These are phyloP conservation scores for Coryphaenoides rupestris DNA, from an alignment of 2,113 vertebrate species.

Conservation along the genomic window DNA sequence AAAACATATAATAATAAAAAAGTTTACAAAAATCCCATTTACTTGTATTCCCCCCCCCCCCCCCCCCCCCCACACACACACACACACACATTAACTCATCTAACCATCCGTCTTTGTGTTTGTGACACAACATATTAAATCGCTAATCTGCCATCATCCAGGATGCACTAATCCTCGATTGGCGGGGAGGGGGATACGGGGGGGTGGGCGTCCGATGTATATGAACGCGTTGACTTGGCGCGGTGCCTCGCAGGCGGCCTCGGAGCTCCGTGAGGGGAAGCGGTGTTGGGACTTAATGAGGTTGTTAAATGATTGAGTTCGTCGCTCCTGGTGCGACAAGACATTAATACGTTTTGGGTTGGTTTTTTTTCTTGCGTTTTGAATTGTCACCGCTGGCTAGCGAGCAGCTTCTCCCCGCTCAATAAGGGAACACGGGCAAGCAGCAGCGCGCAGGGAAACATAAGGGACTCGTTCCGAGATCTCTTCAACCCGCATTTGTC, in stretches of 20 bases:
- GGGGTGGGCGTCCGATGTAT: too few species aligned
- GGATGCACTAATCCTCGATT: constrained; percentile 7
- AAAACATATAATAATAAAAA: too few species aligned
- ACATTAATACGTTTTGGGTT: constrained; percentile 20
- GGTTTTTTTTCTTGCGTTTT: not conserved
- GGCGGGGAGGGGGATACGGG: too few species aligned
- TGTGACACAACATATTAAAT: constrained; percentile 40
- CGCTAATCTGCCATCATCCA: constrained; percentile 28
- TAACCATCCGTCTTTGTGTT: constrained; percentile 38
- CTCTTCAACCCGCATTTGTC: too few species aligned
- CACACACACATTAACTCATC: constrained; percentile 21
- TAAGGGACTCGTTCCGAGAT: too few species aligned
- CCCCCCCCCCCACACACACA: too few species aligned
- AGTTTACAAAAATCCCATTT: too few species aligned
- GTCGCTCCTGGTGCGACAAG: constrained; percentile 26
- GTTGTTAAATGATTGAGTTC: constrained; percentile 40
- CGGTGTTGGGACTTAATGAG: constrained; percentile 31
- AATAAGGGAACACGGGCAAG: too few species aligned
- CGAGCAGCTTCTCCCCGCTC: too few species aligned
- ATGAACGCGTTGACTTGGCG: not conserved
- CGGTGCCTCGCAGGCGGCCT: constrained; percentile 30
- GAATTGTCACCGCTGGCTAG: too few species aligned
- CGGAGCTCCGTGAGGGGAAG: constrained; percentile 23
- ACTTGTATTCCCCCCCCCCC: too few species aligned
- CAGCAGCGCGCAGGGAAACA: too few species aligned